A percentile compares a stretch with the other conserved stretches of the same genome.
Conservation (phyloP, 1,140 invertebrate genomes). For the Hypsibius dujardini region DNA sequence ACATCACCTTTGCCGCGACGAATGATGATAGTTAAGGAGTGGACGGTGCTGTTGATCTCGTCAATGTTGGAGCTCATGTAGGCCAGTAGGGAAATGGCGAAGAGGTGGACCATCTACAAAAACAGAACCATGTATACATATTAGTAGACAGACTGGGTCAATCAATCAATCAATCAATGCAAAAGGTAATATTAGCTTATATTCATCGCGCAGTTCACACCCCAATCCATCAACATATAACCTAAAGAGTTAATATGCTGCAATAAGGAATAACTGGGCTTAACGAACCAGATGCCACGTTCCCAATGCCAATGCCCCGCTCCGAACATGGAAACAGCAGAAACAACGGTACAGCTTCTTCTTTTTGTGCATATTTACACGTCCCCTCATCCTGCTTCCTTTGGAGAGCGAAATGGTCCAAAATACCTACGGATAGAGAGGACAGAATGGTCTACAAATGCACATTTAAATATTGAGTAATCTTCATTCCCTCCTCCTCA, state of each 20-base stretch:
- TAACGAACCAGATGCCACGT: not conserved
- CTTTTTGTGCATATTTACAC: no score
- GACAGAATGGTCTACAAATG: no score
- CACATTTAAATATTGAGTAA: no score
- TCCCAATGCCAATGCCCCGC: not conserved
- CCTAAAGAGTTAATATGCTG: no score
- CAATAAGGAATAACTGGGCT: no score
- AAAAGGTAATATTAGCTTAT: no score
- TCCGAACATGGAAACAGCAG: not conserved
- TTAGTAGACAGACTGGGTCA: not conserved
- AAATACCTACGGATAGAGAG: no score
- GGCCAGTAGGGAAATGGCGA: not conserved
- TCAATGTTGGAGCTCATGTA: not conserved
- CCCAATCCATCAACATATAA: no score
- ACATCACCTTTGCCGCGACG: not conserved
- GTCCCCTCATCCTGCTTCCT: no score
- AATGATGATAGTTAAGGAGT: not conserved
- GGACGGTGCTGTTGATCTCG: not conserved
- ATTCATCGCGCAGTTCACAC: no score
- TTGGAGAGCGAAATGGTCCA: no score
- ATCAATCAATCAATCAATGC: conserved; percentile 10
- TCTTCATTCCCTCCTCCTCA: no score
- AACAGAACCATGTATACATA: not conserved
- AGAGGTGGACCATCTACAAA: not conserved
- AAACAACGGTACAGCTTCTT: conserved; percentile 1